Base-by-base conservation (phyloP, 2,797 vertebrate genomes). In the Cuniculus paca region DNA sequence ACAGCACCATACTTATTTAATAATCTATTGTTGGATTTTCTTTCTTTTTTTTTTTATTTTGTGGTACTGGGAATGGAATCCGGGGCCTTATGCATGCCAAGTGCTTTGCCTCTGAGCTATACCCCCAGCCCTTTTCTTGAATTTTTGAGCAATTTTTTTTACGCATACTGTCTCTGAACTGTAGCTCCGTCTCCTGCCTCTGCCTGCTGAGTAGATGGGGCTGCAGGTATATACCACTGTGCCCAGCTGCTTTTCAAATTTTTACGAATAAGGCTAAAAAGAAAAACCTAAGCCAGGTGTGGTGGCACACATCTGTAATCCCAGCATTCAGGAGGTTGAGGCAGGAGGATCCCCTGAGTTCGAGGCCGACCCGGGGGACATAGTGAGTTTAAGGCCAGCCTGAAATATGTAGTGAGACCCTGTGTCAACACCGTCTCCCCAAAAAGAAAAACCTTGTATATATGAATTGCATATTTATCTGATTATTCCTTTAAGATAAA, bases 1-100 rank as follows among this genome's bases (percentile, higher is more conserved):
- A 88, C 56, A 74, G 20, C 8, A 79, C 50, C 26, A 70, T 94
- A 90, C 95, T 95, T 97, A 93, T 87, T 96, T 97, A 93, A 87
- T 95, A 95, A 77, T 95, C 75, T 94, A 1, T 87, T 95, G n/a
- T 93, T 95, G 78, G 80, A 26, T 78, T 92, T 96, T 20, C 50
- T 63, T 74, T 60, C 16, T n/a, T 36, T 24, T 72, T 34, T 52
- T 14, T 63, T 84, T 85, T 68, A 52, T 79, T 68, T 36, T 36
- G 48, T 36, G 34, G 31, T 79, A 79, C 77, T 54, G 31, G 31
- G 31, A 19, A 12, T 22, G 24, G 31, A 54, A 78, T 48, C 72
- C 7, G 50, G 31, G 48, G 31, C 48, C 31, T 78, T 50, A 78
- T 78, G 28, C 14, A 52, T 50, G 8, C 74, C 48, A 78, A 52